A percentile compares a stretch with the other conserved stretches of the same genome.
phyloP scores from a whole-genome alignment of 1,140 invertebrate genomes.

The Melanaphis sacchari region DNA sequence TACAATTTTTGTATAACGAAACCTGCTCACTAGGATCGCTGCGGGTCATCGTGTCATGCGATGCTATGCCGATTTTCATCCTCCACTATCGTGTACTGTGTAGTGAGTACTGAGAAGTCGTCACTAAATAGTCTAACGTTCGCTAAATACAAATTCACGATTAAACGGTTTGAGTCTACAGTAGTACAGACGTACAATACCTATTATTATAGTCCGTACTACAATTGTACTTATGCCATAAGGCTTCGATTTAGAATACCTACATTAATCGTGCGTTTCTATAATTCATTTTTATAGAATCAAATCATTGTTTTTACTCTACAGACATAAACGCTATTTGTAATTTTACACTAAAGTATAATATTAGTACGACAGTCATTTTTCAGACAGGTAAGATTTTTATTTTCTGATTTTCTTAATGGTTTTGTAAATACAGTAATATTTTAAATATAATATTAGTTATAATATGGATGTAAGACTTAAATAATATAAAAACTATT shows the following conservation, averaged over 20 bases:
- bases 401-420: not conserved
- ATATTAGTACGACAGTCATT: not conserved
- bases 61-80: not conserved
- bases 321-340: not conserved
- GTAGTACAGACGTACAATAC: not conserved
- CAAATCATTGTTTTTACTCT: not conserved
- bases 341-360: not conserved
- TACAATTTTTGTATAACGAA: not conserved
- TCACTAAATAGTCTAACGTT: not conserved
- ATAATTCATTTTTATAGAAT: not conserved
- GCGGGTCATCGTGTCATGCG: not conserved
- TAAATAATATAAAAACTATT: not conserved
- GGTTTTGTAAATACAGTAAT: not conserved
- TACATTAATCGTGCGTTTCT: not conserved
- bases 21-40: not conserved
- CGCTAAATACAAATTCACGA: not conserved
- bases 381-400: conserved; percentile 11
- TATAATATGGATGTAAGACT: not conserved
- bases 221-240: not conserved
- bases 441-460: not conserved
- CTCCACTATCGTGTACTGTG: too few species aligned
- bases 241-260: not conserved
- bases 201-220: not conserved
- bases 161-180: not conserved
- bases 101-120: too few species aligned